A percentile compares a stretch with the other conserved stretches of the same genome.
Conservation (phyloP, 2,113 vertebrate species). For the Strigops habroptila region DNA sequence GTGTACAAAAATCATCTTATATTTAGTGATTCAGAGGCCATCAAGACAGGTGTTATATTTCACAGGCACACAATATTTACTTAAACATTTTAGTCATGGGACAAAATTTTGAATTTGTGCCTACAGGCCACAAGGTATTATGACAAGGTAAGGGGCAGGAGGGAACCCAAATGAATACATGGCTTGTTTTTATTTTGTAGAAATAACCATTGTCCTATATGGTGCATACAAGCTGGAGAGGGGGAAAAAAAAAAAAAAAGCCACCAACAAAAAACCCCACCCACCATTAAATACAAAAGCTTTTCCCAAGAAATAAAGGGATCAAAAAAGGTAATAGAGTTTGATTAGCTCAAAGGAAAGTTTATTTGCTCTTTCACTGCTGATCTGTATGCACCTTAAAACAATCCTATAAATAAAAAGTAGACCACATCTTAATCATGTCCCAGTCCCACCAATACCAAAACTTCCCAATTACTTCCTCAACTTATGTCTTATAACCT, state of each 20-base stretch:
- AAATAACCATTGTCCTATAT: constrained; percentile 5
- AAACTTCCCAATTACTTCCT: constrained; percentile 50
- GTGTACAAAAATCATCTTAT: constrained; percentile 51
- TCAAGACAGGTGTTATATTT: constrained; percentile 40
- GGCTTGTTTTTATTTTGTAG: constrained; percentile 2
- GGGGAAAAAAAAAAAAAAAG: background rate
- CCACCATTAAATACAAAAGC: constrained; percentile 18
- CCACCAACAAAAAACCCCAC: background rate
- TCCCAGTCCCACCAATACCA: constrained; percentile 56
- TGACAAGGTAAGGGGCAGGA: background rate
- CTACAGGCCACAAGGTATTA: constrained; percentile 19
- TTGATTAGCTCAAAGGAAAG: constrained; percentile 46
- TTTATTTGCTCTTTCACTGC: constrained; percentile 34
- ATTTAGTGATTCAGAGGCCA: constrained; percentile 54
- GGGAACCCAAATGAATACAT: background rate
- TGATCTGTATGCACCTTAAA: constrained; percentile 60
- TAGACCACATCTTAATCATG: constrained; percentile 45
- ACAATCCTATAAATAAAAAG: constrained; percentile 62
- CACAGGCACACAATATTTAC: constrained; percentile 33
- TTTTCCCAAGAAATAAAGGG: constrained; percentile 44
- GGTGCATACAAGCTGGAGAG: constrained; percentile 41
- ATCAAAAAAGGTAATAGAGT: constrained; percentile 38
- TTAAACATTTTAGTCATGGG: constrained; percentile 34
- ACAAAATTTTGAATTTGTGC: constrained; percentile 18
- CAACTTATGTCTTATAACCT: constrained; percentile 6